Evolutionary conservation across 2,797 vertebrate species (phyloP), one percentile per base, ranked within the genome.

Genomic region (Acanthopagrus latus): DNA sequence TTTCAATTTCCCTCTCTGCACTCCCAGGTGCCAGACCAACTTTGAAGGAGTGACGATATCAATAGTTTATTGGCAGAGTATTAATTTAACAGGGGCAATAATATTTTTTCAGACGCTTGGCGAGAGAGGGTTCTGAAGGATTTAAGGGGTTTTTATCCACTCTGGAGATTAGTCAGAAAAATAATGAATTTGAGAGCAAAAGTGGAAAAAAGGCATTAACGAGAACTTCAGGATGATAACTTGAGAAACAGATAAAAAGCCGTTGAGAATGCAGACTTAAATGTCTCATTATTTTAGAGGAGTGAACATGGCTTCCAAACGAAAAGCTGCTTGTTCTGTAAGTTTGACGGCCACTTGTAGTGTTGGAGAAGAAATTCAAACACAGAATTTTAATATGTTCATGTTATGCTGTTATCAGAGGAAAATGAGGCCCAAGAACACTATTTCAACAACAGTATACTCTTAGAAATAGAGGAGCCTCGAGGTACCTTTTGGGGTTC

Each of bases 181-280:
- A 82, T 93, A 94, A 94, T 95, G 91, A 93, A 93, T 94, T 91
- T 92, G 81, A 89, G 81, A 82, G 82, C 67, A 86, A 90, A 92
- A 88, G 91, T 92, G 85, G 90, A 81, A 82, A 82, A 90, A 91
- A 89, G 43, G 82, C 87, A 92, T 93, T 92, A 93, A 89, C 48
- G 78, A 89, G 91, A 92, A 92, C 88, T 89, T 87, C 63, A 89
- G 87, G 89, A 89, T 84, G 90, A 95, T 91, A 88, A 94, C 74
- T 91, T 83, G 71, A 85, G 77, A 82, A 91, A 89, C 67, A 83
- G 92, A 93, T 91, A 88, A 85, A 90, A 90, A 80, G 81, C 88
- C 89, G 77, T 62, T 48, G 89, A 91, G 88, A 89, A 91, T 69
- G 88, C 74, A 70, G 68, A 89, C 85, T 87, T 79, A 78, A 90